These are phyloP conservation scores for human DNA, from an alignment of 2,113 vertebrate genomes.

Conservation along the genomic window GRCh38 chr14:50450501-50451000, in stretches of 20 bases:
- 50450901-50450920: background rate
- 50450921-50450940: background rate
- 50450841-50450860: conserved; percentile 12
- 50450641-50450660: background rate
- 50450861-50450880: background rate
- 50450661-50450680: background rate
- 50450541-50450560: background rate
- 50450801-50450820: background rate
- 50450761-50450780: background rate
- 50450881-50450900: background rate
- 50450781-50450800: background rate
- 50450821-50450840: background rate
- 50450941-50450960: background rate
- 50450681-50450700: background rate
- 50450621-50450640: background rate
- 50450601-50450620: conserved; percentile 11
- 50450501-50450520: background rate
- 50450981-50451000: background rate
- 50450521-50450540: background rate
- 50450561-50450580: background rate
- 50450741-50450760: background rate
- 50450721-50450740: background rate
- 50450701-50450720: background rate
- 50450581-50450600: background rate
- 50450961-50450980: background rate